These are phyloP conservation scores for Aromia moschata DNA, from an alignment of 2,888 invertebrate species.

Conservation along the genomic window DNA sequence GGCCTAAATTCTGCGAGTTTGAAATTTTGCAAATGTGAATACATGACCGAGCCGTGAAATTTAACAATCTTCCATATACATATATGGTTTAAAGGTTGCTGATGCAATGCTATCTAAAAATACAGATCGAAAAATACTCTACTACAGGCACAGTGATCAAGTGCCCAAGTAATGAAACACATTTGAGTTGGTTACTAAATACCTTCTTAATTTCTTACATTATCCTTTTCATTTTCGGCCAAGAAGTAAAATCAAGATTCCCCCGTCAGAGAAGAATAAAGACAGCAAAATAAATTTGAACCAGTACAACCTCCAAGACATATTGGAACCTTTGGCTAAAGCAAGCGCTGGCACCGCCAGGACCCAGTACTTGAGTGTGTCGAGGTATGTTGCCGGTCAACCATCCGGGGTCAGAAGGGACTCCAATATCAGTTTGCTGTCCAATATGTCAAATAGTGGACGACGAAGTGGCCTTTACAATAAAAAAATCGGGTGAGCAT, in stretches of 20 bases:
- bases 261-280: conserved; percentile 52
- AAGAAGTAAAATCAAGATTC: conserved; percentile 57
- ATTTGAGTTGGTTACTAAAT: too few relatives aligned
- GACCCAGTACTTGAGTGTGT: conserved; percentile 76
- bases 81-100: too few relatives aligned
- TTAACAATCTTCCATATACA: too few relatives aligned
- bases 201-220: too few relatives aligned
- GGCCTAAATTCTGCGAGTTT: too few relatives aligned
- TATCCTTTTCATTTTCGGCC: conserved; percentile 32
- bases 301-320: conserved; percentile 63
- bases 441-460: conserved; percentile 44
- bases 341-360: conserved; percentile 67
- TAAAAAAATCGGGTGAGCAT: conserved; percentile 45
- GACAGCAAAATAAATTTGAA: conserved; percentile 65
- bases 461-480: conserved; percentile 48
- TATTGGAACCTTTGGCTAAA: conserved; percentile 59
- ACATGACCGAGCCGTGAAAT: too few relatives aligned
- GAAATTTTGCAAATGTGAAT: too few relatives aligned
- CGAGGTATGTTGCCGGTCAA: conserved; percentile 80
- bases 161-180: too few relatives aligned
- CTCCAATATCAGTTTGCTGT: conserved; percentile 49
- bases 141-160: too few relatives aligned
- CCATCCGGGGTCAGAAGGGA: conserved; percentile 54
- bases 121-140: too few relatives aligned
- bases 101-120: too few relatives aligned